Evolutionary conservation across 2,113 vertebrate genomes (phyloP).

Genomic region (Donacobius atricapilla): DNA sequence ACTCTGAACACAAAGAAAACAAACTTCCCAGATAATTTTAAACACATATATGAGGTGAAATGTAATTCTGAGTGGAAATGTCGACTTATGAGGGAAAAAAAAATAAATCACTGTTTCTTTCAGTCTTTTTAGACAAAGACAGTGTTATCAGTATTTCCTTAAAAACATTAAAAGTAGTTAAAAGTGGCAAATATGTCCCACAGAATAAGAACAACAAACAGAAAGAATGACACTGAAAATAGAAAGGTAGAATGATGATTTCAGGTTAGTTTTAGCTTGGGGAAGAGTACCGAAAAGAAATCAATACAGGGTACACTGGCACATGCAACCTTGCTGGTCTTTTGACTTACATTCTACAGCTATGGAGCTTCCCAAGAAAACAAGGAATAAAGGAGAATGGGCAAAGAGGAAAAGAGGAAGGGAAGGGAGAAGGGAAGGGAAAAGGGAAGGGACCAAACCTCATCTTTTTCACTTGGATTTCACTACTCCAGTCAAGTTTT

Average conservation of each 20-base stretch:
- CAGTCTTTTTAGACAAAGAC: not conserved
- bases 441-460: not conserved
- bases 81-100: not conserved
- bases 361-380: not conserved
- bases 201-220: not conserved
- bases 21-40: not conserved
- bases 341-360: not conserved
- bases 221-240: not conserved
- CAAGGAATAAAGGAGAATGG: not conserved
- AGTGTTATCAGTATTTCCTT: not conserved
- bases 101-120: not conserved
- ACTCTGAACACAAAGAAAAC: not conserved
- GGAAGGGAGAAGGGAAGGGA: no score
- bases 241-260: not conserved
- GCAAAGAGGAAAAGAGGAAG: not conserved
- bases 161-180: not conserved
- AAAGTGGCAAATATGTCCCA: not conserved
- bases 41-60: not conserved
- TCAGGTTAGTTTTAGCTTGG: not conserved
- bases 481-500: not conserved
- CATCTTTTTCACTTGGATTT: not conserved
- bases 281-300: not conserved
- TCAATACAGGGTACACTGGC: not conserved
- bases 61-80: not conserved
- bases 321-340: not conserved